A percentile compares a stretch with the other conserved stretches of the same genome.
These are phyloP conservation scores for Agriopis aurantiaria DNA, from an alignment of 2,888 invertebrate species.

Conservation along the genomic window DNA sequence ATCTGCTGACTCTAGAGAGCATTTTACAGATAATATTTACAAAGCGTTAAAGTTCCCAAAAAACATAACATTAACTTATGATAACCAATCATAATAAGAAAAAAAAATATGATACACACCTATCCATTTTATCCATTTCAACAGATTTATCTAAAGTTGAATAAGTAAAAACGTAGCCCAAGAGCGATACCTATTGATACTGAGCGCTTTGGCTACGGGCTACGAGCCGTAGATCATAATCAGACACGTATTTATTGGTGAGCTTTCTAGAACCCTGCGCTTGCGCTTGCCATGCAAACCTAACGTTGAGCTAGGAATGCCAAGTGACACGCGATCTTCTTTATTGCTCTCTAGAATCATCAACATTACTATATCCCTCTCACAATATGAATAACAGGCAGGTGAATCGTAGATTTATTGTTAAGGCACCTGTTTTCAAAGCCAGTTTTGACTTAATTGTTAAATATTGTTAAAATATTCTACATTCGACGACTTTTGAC, in stretches of 20 bases:
- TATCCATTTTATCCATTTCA: background rate
- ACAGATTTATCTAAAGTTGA: background rate
- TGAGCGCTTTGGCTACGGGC: conserved; percentile 74
- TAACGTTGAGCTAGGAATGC: conserved; percentile 66
- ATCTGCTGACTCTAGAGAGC: background rate
- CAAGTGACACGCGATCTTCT: conserved; percentile 73
- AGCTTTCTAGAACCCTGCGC: conserved; percentile 72
- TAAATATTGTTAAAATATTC: conserved; percentile 48
- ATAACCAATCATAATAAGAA: background rate
- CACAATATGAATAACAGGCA: conserved; percentile 60
- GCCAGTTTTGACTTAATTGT: conserved; percentile 42
- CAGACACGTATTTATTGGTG: conserved; percentile 83
- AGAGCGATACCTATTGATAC: conserved; percentile 19
- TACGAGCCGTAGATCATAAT: conserved; percentile 86
- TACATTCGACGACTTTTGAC: background rate
- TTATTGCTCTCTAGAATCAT: conserved; percentile 61
- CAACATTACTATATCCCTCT: conserved; percentile 46
- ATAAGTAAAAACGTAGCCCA: conserved; percentile 13
- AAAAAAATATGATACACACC: background rate
- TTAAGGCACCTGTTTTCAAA: conserved; percentile 51
- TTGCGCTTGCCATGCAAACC: conserved; percentile 54
- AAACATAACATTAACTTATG: background rate
- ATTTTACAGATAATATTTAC: background rate
- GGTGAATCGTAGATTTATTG: conserved; percentile 64
- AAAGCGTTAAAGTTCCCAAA: background rate